Evolutionary conservation across 2,113 vertebrate genomes (phyloP), one percentile per base, ranked within the genome.

Genomic region (Bambusicola thoracicus): DNA sequence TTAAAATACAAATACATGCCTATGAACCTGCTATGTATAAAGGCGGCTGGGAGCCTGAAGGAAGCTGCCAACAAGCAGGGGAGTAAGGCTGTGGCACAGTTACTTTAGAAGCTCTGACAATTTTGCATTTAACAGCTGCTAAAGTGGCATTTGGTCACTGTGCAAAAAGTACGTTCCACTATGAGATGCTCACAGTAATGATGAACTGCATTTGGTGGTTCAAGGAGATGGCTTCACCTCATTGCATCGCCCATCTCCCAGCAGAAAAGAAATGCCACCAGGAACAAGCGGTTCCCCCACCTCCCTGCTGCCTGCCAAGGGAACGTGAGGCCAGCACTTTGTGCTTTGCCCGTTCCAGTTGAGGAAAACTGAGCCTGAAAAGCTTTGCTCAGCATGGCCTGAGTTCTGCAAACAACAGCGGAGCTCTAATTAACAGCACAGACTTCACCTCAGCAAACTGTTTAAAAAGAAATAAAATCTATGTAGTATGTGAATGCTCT

Each of bases 351-450:
- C 76, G 16, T 48, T 93, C 77, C 78, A 81, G 94, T 76, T 89
- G 92, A 96, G 86, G 69, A 32, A 92, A 76, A 76, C 2, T 3
- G 58, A 56, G 36, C 93, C 90, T 84, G 82, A 95, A 90, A 89
- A 93, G 44, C 75, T 88, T 89, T 85, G 70, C 80, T 85, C 74
- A 93, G 73, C 85, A 80, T 53, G 82, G 83, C 82, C 69, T 87
- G 70, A 53, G 80, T 65, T 93, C 92, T 83, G 83, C 65, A 73
- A 94, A 92, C 44, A 95, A 95, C 88, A 66, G 84, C 43, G 51
- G 58, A 94, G 83, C 63, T 88, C 84, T 93, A 81, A 92, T 89
- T 95, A 95, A 94, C 91, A 80, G 85, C 85, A 95, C 79, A 96
- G 89, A 78, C 56, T 93, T 89, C 89, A 89, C 87, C 85, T 87